Evolutionary conservation across 2,888 invertebrate genomes (phyloP), one percentile per base, ranked within the genome.

Genomic region (Cantharis flavilabris): DNA sequence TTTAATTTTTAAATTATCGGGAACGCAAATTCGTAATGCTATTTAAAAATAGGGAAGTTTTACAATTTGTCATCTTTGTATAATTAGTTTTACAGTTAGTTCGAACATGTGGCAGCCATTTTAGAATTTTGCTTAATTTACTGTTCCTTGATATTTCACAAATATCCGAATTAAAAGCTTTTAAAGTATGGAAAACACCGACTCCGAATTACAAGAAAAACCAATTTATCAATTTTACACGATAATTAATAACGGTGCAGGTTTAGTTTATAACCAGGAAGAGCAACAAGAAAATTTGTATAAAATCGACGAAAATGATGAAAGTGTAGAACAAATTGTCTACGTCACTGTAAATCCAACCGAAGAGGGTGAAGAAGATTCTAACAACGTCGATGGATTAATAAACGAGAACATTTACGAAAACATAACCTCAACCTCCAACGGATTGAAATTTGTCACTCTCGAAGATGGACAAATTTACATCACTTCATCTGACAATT

Each of bases 321-420:
- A 30, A 10, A 62, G 72, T 28, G 79, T 73, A 71, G 73, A 69
- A 28, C 70, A 72, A 72, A 49, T 72, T 65, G 20, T 80, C 20
- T 74, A 80, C 71, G 65, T 78, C 71, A 18, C 77, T 20, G 14
- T 77, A 28, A 77, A 71, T 70, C 78, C 76, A 67, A 62, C 85
- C 84, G 85, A 86, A 77, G 84, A 86, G 14, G 83, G 85, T 49
- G 84, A 83, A 67, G 82, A 83, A 5, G 84, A 84, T 30, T 76
- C 84, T 7, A 84, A 84, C 63, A 84, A 83, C 71, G 84, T 70
- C 63, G 64, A 72, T 3, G 76, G 70, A n/a, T 33, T 63, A 18
- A 33, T 76, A 49, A 75, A 70, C 26, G 70, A 65, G 9, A 63
- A 62, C 3, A 64, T 33, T 28, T 33, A 30, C 16, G 73, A 67